Conservation (phyloP, 2,888 invertebrate species). For the Oxytorus armatus region DNA sequence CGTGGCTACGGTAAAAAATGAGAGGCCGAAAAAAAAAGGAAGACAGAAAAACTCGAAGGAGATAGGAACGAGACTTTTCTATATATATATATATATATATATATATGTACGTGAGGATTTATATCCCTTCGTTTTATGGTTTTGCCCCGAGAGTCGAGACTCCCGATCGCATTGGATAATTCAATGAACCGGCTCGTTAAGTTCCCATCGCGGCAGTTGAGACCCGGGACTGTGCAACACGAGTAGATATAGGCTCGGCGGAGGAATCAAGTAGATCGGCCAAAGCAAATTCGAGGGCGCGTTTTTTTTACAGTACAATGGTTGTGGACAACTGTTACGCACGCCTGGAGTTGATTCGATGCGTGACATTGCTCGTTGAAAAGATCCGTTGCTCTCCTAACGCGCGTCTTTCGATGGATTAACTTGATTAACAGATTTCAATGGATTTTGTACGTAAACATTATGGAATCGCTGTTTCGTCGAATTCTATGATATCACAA, state of each 20-base stretch:
- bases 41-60: background rate
- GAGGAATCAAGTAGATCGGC: constrained; percentile 57
- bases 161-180: constrained; percentile 75
- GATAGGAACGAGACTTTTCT: constrained; percentile 40
- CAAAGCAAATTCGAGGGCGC: constrained; percentile 72
- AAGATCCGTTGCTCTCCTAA: constrained; percentile 60
- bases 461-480: too few relatives aligned
- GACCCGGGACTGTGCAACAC: constrained; percentile 10
- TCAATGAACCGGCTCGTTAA: constrained; percentile 75
- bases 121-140: constrained; percentile 54
- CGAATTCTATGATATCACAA: too few relatives aligned
- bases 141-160: constrained; percentile 36
- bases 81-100: too few relatives aligned
- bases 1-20: background rate
- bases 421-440: background rate
- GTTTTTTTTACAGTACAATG: constrained; percentile 27
- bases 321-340: constrained; percentile 74
- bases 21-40: background rate
- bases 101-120: constrained; percentile 40
- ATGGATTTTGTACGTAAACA: background rate
- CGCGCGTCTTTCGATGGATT: too few relatives aligned
- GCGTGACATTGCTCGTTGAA: constrained; percentile 80
- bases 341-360: constrained; percentile 77
- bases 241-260: constrained; percentile 38
- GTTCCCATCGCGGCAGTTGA: constrained; percentile 44